Base-by-base conservation (phyloP, 2,797 vertebrate genomes). In the Syndactyla subalaris region DNA sequence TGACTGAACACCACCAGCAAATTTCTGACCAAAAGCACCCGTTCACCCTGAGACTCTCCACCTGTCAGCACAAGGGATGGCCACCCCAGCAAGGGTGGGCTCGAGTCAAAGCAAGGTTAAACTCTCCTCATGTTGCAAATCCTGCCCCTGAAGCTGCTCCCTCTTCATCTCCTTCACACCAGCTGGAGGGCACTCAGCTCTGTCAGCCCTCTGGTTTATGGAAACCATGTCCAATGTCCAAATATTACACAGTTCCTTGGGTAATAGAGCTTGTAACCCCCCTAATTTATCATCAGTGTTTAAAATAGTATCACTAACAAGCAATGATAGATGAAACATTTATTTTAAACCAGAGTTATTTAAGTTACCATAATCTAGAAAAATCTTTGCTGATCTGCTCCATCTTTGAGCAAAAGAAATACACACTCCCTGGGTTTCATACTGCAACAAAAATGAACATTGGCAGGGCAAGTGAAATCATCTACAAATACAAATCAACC, bases 401-500 rank as follows among this genome's bases (percentile, higher is more conserved):
- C 66, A 38, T 55, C 82, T 92, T 57, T 10, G 51, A 95, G 92
- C 55, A 66, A 27, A 86, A 88, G 65, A 81, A 85, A 52, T 14
- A 66, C 49, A 76, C 5, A 2, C 17, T 68, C 48, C 68, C 46
- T n/a, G 54, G 32, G 52, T 91, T 84, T 78, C 1, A 0, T 48
- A 57, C 79, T 68, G 14, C 61, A 93, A 38, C 79, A 85, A 85
- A 94, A 95, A 78, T 41, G 82, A 96, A 67, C 82, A 49, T 2
- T 94, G 91, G 87, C 82, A 92, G 79, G 88, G 59, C 65, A 59
- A 93, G 76, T n/a, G 72, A 91, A 95, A 78, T 71, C 75, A 89
- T 92, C 76, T 81, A 84, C 89, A 93, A 96, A 96, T 13, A 91
- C 62, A 94, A 92, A 91, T 92, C 92, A 93, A 94, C 93, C 94